Evolutionary conservation across 2,113 vertebrate genomes (phyloP).

Genomic region (Fukomys damarensis): DNA sequence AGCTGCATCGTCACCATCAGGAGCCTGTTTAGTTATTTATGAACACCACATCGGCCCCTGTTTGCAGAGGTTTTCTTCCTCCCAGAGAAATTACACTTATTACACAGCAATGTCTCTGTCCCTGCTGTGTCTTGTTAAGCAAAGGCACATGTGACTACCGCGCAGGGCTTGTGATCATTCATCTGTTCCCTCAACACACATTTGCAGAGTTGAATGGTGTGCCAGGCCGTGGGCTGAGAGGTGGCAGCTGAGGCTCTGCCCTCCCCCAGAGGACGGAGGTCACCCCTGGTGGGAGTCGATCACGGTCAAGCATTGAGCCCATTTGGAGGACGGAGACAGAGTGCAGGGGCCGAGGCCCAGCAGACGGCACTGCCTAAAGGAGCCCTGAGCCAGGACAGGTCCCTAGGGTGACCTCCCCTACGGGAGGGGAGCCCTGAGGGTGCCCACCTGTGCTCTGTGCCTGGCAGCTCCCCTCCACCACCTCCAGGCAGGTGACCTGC

Average conservation of each 20-base stretch:
- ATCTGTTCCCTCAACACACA: conserved; percentile 47
- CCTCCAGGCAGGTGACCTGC: background rate
- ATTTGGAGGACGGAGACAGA: background rate
- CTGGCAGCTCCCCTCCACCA: no score
- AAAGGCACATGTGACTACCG: background rate
- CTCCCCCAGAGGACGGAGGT: background rate
- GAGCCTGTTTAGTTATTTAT: conserved; percentile 45
- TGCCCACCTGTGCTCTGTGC: background rate
- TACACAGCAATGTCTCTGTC: background rate
- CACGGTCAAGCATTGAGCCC: background rate
- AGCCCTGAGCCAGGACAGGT: background rate
- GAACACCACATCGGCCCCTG: background rate
- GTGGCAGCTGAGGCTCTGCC: background rate
- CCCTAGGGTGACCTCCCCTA: background rate
- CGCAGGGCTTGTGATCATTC: conserved; percentile 10
- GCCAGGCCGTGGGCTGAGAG: background rate
- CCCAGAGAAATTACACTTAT: conserved; percentile 56
- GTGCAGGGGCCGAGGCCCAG: background rate
- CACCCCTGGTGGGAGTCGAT: background rate
- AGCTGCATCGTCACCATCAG: background rate
- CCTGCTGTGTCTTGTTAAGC: conserved; percentile 66
- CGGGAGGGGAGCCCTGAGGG: background rate
- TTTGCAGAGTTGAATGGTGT: background rate
- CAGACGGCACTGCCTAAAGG: background rate
- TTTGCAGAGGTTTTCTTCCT: conserved; percentile 35